A percentile compares a stretch with the other conserved stretches of the same genome.
These are phyloP conservation scores for Danio kyathit DNA, from an alignment of 2,797 vertebrate genomes.

Conservation along the genomic window DNA sequence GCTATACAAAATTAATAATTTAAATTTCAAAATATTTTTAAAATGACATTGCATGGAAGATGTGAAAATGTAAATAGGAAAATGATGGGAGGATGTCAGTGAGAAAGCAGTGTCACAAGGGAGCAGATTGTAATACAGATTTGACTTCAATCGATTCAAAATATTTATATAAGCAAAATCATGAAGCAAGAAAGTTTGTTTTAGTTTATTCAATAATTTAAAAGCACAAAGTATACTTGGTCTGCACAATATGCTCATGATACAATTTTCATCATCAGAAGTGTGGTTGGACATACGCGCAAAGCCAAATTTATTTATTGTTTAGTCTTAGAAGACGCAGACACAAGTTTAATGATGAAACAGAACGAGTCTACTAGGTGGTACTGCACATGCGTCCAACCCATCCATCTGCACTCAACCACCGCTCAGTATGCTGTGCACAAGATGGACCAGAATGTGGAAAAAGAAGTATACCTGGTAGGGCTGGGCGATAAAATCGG, in stretches of 20 bases:
- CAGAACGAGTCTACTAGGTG: too few species aligned
- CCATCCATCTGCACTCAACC: too few species aligned
- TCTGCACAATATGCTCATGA: too few species aligned
- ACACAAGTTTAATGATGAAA: too few species aligned
- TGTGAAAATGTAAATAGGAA: not conserved
- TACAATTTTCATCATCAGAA: too few species aligned
- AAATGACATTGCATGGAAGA: not conserved
- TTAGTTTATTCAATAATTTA: not conserved
- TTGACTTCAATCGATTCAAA: not conserved
- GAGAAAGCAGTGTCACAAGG: conserved; percentile 29
- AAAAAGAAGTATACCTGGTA: not conserved
- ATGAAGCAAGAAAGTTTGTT: not conserved
- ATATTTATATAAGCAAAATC: not conserved
- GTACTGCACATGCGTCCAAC: too few species aligned
- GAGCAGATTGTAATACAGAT: conserved; percentile 37
- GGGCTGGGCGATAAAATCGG: too few species aligned
- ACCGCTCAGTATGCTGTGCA: too few species aligned
- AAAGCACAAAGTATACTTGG: not conserved
- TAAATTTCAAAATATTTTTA: not conserved
- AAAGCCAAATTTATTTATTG: too few species aligned
- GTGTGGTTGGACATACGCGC: too few species aligned
- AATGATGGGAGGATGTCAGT: too few species aligned
- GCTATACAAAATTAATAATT: not conserved
- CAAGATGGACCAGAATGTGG: not conserved
- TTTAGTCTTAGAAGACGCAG: too few species aligned